These are phyloP conservation scores for Drosophila nannoptera DNA, from an alignment of 1,140 invertebrate genomes.

Conservation along the genomic window DNA sequence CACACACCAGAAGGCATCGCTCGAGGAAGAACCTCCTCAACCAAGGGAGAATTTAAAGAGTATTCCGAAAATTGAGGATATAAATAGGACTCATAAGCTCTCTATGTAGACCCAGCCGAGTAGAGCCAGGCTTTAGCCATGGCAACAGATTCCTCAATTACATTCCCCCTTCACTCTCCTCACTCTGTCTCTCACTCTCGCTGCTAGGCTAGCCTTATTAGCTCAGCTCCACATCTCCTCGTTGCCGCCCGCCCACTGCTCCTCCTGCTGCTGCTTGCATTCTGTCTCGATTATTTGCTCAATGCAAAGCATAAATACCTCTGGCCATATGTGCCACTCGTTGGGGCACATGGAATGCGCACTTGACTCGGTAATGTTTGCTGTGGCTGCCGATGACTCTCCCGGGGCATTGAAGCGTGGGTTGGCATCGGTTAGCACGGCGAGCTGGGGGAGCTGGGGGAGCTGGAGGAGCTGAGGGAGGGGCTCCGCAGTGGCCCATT, in stretches of 20 bases:
- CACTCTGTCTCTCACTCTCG: background rate
- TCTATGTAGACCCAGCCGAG: too few species aligned
- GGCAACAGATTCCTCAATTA: too few species aligned
- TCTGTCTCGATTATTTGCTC: slow-evolving; percentile 38
- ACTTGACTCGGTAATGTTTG: slow-evolving; percentile 28
- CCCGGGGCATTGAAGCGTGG: slow-evolving; percentile 1
- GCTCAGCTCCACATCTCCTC: background rate
- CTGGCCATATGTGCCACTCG: slow-evolving; percentile 20
- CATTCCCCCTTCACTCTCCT: background rate
- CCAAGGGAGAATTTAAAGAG: too few species aligned
- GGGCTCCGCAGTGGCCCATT: background rate
- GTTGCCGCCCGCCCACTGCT: background rate
- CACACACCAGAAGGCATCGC: background rate
- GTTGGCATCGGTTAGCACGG: too few species aligned
- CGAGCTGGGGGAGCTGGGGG: background rate
- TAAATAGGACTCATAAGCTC: too few species aligned
- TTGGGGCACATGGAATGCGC: slow-evolving; percentile 18
- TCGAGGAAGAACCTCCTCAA: background rate
- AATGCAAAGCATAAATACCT: slow-evolving; percentile 24
- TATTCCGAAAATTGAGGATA: background rate
- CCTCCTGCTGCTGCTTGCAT: background rate
- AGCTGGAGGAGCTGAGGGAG: background rate
- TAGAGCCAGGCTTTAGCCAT: too few species aligned
- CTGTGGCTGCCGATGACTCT: slow-evolving; percentile 19
- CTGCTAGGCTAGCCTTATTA: background rate